Conservation (phyloP, 2,113 vertebrate genomes). For the Sinosuthora webbiana region DNA sequence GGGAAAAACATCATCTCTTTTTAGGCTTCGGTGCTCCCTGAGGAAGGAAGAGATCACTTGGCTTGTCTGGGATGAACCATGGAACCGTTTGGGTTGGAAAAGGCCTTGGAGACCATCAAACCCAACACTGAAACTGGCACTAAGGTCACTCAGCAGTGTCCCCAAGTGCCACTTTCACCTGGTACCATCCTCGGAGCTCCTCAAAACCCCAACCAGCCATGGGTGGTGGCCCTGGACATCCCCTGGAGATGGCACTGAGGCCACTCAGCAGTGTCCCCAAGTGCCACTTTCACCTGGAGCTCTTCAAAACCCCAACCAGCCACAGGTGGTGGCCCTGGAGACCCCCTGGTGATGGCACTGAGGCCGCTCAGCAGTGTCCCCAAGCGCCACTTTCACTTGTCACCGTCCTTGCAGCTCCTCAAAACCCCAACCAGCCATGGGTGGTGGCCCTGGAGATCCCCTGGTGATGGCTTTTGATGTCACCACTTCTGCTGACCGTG, state of each 20-base stretch:
- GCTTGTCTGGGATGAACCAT: neutral
- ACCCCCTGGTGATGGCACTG: too few relatives aligned
- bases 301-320: too few relatives aligned
- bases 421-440: neutral
- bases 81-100: rapidly evolving
- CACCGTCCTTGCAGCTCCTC: too few relatives aligned
- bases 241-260: rapidly evolving
- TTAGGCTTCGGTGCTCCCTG: rapidly evolving
- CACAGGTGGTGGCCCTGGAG: too few relatives aligned
- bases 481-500: too few relatives aligned
- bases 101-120: neutral
- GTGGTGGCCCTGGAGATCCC: neutral
- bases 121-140: neutral
- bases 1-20: rapidly evolving
- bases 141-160: rapidly evolving
- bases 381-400: rapidly evolving
- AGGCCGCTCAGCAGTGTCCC: neutral
- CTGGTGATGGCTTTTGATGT: rapidly evolving
- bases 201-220: neutral
- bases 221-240: neutral
- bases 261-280: too few relatives aligned
- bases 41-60: neutral
- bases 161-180: rapidly evolving
- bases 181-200: neutral
- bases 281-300: too few relatives aligned